Evolutionary conservation across 2,797 vertebrate species (phyloP), one percentile per base, ranked within the genome.

Genomic region (Champsocephalus esox): DNA sequence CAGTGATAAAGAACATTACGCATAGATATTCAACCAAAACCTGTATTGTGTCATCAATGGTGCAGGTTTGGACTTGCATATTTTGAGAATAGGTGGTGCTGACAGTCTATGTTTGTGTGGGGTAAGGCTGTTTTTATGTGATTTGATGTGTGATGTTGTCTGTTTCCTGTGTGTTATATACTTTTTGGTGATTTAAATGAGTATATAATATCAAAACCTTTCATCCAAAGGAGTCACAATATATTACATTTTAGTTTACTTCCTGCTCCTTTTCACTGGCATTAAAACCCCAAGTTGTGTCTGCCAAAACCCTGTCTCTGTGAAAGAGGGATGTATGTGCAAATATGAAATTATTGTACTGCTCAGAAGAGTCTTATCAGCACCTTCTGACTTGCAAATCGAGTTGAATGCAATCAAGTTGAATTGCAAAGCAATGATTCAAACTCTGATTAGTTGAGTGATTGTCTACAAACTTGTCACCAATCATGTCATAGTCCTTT

Each of bases 341-440:
- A 45, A 28, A 66, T 9, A 63, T 66, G 7, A 43, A 48, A 55
- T 24, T 61, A 6, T 61, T 21, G 3, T n/a, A 24, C 16, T 51
- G 19, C 28, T 43, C 13, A 44, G 41, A 70, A 28, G 50, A 62
- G 12, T 71, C 57, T 57, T 71, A 65, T 77, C 54, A 72, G 28
- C 49, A 70, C 64, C 50, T 49, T 52, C 28, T 69, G 66, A 66
- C 48, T 54, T 77, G 38, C 58, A 46, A 75, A 77, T 75, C 10
- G 60, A 21, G 21, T 21, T 71, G 32, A 73, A 62, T 68, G 44
- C 63, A 77, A 65, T 80, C 48, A 75, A 78, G 60, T 12, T 55
- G 56, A 80, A 69, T 64, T 58, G 69, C 55, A 79, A 70, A 71
- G 32, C 67, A 64, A 80, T 24, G 32, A 65, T 55, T 66, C 50